phyloP scores from a whole-genome alignment of 2,113 vertebrate genomes.

The Cinclus mexicanus region DNA sequence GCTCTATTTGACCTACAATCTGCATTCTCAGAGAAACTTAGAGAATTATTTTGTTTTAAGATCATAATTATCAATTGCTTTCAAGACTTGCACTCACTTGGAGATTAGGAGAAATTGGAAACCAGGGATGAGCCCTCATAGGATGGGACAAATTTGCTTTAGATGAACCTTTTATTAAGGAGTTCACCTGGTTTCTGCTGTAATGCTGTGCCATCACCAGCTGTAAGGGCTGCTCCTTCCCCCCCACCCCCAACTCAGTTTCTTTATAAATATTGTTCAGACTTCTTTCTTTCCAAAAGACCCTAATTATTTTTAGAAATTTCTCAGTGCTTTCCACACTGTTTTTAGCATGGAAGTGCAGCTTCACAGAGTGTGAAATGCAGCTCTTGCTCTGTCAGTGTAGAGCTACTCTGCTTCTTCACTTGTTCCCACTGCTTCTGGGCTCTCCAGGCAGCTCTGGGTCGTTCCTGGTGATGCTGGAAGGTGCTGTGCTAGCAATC shows the following conservation, averaged over 20 bases:
- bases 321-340: not conserved
- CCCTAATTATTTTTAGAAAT: not conserved
- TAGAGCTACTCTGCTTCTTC: not conserved
- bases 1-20: not conserved
- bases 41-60: not conserved
- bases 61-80: not conserved
- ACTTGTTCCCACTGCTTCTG: not conserved
- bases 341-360: not conserved
- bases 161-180: not conserved
- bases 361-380: not conserved
- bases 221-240: not conserved
- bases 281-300: not conserved
- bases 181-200: not conserved
- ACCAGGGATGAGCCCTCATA: not conserved
- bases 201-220: not conserved
- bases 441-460: not conserved
- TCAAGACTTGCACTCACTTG: not conserved
- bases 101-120: not conserved
- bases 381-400: not conserved
- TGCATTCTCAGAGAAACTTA: not conserved
- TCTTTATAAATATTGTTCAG: not conserved
- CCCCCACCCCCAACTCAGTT: accelerated
- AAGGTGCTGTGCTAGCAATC: not conserved
- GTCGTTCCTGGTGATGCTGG: not conserved
- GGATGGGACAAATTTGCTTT: not conserved